Evolutionary conservation across 2,113 vertebrate species (phyloP), one percentile per base, ranked within the genome.

Genomic region (Cyprinodon brontotheroides): DNA sequence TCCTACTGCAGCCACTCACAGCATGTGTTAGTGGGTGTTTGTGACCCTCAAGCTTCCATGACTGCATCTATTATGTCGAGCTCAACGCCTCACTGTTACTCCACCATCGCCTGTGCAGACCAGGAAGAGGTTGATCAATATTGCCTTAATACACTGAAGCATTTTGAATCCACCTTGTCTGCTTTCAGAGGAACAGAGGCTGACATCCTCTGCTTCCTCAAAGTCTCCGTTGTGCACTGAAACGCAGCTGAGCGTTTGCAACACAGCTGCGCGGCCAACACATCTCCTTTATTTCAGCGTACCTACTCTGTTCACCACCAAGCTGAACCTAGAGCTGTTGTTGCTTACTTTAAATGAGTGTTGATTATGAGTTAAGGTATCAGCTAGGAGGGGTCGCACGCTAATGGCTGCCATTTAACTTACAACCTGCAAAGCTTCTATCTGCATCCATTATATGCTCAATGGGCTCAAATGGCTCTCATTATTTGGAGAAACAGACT

Each of bases 41-140:
- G 77, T 80, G 80, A 89, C 82, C 86, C 83, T 77, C 75, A 14
- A 68, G 79, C 87, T 85, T 86, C 29, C 81, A 90, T 93, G 89
- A 93, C 89, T 94, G 86, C 68, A 59, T 80, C 90, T 86, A 93
- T 93, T 93, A 91, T 94, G 84, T 75, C 22, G 82, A 65, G 77
- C 75, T 81, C 75, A 87, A 89, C 70, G 11, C 81, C 74, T 86
- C 73, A 62, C 86, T 86, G 87, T 75, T 83, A 41, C 71, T 47
- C 79, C 88, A 72, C 66, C 2, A 65, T 87, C 68, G 68, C 80
- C 60, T 62, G 83, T 78, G 82, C 61, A 67, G n/a, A 77, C 76
- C 85, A 70, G 81, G 66, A 72, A 60, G 68, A 59, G 68, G 73
- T 81, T 74, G 74, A 61, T 37, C 72, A 80, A 72, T 76, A 61